A percentile compares a stretch with the other conserved stretches of the same genome.
phyloP scores from a whole-genome alignment of 2,113 vertebrate species.

The Ramphastos sulfuratus region DNA sequence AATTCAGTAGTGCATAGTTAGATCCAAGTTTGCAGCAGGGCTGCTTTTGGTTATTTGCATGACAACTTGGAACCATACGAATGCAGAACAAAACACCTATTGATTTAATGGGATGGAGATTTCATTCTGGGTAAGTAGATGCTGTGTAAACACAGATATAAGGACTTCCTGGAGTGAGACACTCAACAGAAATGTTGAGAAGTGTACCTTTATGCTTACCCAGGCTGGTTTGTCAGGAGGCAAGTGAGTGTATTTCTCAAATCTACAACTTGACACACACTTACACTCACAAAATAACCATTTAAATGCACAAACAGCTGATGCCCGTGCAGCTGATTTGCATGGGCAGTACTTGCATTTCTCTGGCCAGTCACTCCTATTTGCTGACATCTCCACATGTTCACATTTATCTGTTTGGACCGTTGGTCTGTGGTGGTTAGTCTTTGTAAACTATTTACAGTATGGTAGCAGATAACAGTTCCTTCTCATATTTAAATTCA shows the following conservation, averaged over 20 bases:
- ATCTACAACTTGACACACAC: neutral
- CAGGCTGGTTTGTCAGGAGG: neutral
- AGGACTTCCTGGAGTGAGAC: constrained; percentile 49
- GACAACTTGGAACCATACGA: neutral
- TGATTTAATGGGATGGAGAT: neutral
- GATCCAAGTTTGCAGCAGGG: neutral
- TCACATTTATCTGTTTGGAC: neutral
- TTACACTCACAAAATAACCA: neutral
- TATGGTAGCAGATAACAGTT: neutral
- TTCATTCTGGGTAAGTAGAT: neutral
- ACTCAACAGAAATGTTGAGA: neutral
- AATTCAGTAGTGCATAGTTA: neutral
- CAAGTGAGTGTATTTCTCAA: neutral
- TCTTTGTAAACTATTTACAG: neutral
- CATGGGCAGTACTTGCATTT: neutral
- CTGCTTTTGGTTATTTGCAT: neutral
- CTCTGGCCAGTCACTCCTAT: neutral
- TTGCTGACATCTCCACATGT: neutral
- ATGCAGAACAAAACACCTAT: neutral
- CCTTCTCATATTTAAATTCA: constrained; percentile 40
- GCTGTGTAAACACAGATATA: constrained; percentile 24
- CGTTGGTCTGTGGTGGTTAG: neutral
- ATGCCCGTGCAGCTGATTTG: neutral
- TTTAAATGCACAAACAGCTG: neutral
- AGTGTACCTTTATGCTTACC: neutral